These are phyloP conservation scores for Rhinoderma darwinii DNA, from an alignment of 2,113 vertebrate species.

Conservation along the genomic window DNA sequence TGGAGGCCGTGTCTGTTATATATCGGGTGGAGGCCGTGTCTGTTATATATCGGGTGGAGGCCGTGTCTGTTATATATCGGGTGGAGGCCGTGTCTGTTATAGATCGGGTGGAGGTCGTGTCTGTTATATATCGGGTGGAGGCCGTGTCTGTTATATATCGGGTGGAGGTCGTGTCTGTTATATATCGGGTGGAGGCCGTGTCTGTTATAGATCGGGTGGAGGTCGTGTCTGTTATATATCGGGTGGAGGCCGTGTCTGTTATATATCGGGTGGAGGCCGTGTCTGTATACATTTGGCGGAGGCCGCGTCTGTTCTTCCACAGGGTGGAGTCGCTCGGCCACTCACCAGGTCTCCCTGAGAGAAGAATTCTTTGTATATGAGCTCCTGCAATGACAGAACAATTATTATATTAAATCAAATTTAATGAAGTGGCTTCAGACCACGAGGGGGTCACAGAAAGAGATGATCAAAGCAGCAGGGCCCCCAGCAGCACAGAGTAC, in stretches of 20 bases:
- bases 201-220: too few relatives aligned
- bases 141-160: not conserved
- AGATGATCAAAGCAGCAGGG: not conserved
- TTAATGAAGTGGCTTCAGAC: too few relatives aligned
- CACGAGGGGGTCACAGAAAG: not conserved
- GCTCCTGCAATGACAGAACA: constrained; percentile 81
- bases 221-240: not conserved
- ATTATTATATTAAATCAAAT: too few relatives aligned
- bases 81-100: too few relatives aligned
- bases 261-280: not conserved
- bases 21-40: too few relatives aligned
- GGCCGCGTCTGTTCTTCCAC: not conserved
- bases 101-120: not conserved
- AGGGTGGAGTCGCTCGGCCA: constrained; percentile 61
- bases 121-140: not conserved
- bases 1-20: too few relatives aligned
- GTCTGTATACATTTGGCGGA: not conserved
- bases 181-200: not conserved
- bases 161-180: too few relatives aligned
- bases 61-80: not conserved
- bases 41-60: too few relatives aligned
- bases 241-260: not conserved
- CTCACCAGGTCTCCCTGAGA: constrained; percentile 98
- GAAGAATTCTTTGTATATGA: constrained; percentile 99
- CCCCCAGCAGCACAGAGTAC: not conserved